phyloP scores from a whole-genome alignment of 2,888 invertebrate genomes.

The Lithophane socia region DNA sequence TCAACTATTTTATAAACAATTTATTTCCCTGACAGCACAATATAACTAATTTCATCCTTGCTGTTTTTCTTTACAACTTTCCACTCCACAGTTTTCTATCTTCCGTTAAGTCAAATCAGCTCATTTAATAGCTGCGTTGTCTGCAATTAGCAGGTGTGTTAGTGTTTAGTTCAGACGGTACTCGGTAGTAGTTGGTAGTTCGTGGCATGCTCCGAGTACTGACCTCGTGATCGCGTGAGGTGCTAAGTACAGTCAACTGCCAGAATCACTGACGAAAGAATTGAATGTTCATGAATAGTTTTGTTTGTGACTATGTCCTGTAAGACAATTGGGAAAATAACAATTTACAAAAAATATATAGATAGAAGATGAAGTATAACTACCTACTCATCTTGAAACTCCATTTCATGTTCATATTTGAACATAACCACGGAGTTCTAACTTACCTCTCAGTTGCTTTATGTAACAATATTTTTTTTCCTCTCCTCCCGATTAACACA shows the following conservation, averaged over 20 bases:
- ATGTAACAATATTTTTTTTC: neutral
- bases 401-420: neutral
- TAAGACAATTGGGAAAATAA: neutral
- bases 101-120: constrained; percentile 17
- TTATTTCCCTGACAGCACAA: no score
- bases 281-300: neutral
- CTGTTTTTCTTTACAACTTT: neutral
- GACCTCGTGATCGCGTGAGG: constrained; percentile 64
- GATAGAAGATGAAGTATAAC: neutral
- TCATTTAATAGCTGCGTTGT: constrained; percentile 21
- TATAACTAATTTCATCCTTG: neutral
- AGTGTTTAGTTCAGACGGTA: constrained; percentile 4
- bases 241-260: constrained; percentile 54
- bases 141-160: constrained; percentile 41
- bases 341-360: neutral
- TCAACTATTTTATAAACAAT: no score
- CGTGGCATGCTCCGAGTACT: constrained; percentile 37
- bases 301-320: neutral
- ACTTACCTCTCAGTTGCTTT: no score
- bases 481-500: no score
- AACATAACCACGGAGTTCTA: neutral
- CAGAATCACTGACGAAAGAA: constrained; percentile 7
- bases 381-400: neutral
- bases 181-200: neutral
- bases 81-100: constrained; percentile 1